A percentile compares a stretch with the other conserved stretches of the same genome.
Evolutionary conservation across 2,888 invertebrate species (phyloP).

Genomic region (Latheticus oryzae): DNA sequence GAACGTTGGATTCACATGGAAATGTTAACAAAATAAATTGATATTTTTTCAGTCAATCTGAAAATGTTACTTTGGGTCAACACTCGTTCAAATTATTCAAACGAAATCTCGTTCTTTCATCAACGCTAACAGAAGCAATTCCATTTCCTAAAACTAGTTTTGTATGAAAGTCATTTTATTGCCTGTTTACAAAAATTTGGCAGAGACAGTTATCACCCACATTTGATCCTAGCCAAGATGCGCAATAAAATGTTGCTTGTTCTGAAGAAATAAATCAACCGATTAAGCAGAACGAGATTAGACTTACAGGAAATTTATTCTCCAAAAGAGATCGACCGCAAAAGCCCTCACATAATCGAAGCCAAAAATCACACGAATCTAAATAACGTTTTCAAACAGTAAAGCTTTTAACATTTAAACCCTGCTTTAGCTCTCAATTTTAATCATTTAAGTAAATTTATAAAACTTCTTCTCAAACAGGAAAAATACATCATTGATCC

Average conservation of each 20-base stretch:
- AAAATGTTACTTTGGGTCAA: conserved; percentile 4
- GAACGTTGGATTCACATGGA: conserved; percentile 14
- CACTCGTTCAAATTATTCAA: neutral
- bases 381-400: no score
- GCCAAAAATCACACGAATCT: no score
- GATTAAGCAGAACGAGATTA: conserved; percentile 17
- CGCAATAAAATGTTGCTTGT: conserved; percentile 20
- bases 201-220: conserved; percentile 4
- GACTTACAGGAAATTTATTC: no score
- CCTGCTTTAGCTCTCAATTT: no score
- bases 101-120: no score
- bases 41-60: neutral
- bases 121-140: conserved; percentile 10
- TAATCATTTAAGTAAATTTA: no score
- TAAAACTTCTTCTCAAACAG: no score
- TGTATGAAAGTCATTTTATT: no score
- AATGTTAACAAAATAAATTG: conserved; percentile 22
- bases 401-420: no score
- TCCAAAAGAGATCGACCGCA: no score
- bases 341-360: no score
- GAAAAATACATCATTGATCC: no score
- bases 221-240: conserved; percentile 11
- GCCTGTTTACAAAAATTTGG: conserved; percentile 21
- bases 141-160: conserved; percentile 4
- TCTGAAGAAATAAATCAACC: conserved; percentile 12